Evolutionary conservation across 2,888 invertebrate genomes (phyloP), one percentile per base, ranked within the genome.

Genomic region (Lasiommata megera): DNA sequence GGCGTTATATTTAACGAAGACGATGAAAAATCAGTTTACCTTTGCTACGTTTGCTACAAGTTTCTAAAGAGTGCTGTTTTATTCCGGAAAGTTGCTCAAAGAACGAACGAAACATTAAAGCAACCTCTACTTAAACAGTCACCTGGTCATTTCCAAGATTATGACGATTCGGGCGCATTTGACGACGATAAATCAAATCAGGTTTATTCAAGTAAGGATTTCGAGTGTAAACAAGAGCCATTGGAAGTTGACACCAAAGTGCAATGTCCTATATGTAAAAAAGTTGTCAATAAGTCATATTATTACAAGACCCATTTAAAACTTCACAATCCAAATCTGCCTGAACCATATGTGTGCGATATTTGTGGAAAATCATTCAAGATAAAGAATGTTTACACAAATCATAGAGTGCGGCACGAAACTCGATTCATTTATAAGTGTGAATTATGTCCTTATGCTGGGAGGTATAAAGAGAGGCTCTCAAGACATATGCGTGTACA

Each of bases 51-150:
- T 12, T 88, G 88, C 63, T 66, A 69, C 29, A 76, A 77, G 52
- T 82, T 87, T 65, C 52, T 84, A 11, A 72, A 77, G 66, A 67
- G 69, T 31, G 82, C 81, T 6, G 69, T 79, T 55, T 58, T 74
- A 16, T 88, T 88, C 61, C 74, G 75, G 57, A 79, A 77, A 65
- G 69, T 72, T 0, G 88, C 85, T 0, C 73, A 76, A 60, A 68
- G 70, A 48, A 73, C 80, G 1, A 73, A 80, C 1, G 69, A 76
- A 34, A 40, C 74, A n/a, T 67, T 87, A 14, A 74, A 67, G 37
- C 67, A 74, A 34, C 65, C 73, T 3, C 58, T 77, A 14, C 5
- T 46, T 1, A 46, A 31, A 31, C 46, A 46, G 11, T 46, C 46
- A 1, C 46, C 46, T 11, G 46, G 16, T 16, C 31, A 31, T 31